Conservation (phyloP, 2,113 vertebrate species). For the Marcusenius ussheri region DNA sequence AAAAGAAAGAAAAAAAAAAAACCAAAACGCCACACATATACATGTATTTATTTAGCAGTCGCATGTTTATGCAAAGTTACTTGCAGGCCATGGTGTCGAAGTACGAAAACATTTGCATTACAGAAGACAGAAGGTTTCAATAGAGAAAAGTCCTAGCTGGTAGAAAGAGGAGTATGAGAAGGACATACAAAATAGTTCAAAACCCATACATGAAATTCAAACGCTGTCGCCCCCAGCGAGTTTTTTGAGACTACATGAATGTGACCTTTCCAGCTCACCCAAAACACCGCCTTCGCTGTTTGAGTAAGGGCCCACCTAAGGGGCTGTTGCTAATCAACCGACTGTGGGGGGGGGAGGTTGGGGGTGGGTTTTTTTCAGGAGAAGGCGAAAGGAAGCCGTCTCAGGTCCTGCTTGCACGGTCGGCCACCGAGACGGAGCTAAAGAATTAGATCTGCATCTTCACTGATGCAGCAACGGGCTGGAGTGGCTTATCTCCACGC, state of each 20-base stretch:
- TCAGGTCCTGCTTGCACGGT: background rate
- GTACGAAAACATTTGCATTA: background rate
- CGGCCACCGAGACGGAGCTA: background rate
- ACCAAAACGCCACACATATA: background rate
- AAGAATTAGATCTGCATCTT: background rate
- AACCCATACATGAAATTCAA: background rate
- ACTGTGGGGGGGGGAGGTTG: too few relatives aligned
- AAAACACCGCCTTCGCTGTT: background rate
- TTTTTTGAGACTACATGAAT: background rate
- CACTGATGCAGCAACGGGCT: background rate
- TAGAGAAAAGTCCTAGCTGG: background rate
- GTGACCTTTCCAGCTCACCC: background rate
- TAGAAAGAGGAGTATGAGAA: background rate
- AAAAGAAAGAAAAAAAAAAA: background rate
- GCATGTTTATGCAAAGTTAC: background rate
- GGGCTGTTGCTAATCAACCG: background rate
- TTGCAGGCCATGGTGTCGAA: background rate
- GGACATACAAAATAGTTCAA: background rate
- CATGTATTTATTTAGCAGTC: background rate
- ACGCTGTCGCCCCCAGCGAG: background rate
- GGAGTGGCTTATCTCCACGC: background rate
- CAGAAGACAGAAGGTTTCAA: background rate
- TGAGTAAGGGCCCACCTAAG: background rate
- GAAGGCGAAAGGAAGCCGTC: background rate
- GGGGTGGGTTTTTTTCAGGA: background rate